phyloP scores from a whole-genome alignment of 2,797 vertebrate genomes.

The Falco naumanni region DNA sequence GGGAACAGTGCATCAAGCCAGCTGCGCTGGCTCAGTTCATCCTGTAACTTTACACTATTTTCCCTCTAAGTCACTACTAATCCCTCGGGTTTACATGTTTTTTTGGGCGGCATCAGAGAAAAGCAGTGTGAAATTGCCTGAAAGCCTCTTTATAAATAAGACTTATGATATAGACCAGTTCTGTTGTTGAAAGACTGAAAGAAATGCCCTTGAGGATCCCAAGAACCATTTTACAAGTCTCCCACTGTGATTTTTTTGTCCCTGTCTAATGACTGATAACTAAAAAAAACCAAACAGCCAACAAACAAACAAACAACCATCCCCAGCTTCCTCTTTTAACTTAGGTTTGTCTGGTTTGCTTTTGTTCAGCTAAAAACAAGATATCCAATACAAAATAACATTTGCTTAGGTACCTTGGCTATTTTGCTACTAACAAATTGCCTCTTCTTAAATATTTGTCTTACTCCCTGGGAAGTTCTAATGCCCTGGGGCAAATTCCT shows the following conservation, averaged over 20 bases:
- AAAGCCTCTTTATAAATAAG: conserved; percentile 83
- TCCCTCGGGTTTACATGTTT: conserved; percentile 81
- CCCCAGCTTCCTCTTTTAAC: background rate
- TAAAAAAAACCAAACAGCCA: background rate
- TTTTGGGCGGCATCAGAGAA: conserved; percentile 74
- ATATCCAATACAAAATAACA: background rate
- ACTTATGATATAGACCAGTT: conserved; percentile 76
- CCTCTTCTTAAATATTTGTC: background rate
- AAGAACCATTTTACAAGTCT: conserved; percentile 70
- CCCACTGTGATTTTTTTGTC: conserved; percentile 44
- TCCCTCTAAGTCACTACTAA: conserved; percentile 79
- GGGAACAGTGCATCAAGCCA: conserved; percentile 72
- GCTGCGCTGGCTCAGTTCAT: conserved; percentile 69
- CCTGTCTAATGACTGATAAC: conserved; percentile 66
- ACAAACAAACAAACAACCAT: background rate
- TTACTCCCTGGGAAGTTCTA: background rate
- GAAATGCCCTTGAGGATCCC: conserved; percentile 59
- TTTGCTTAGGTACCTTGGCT: background rate
- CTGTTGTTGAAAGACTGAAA: conserved; percentile 75
- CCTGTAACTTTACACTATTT: conserved; percentile 79
- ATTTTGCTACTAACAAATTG: background rate
- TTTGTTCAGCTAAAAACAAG: background rate
- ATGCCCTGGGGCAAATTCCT: background rate
- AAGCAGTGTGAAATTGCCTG: conserved; percentile 82
- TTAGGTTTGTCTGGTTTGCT: background rate